These are phyloP conservation scores for Cheilosia scutellata DNA, from an alignment of 2,888 invertebrate species.

Conservation along the genomic window DNA sequence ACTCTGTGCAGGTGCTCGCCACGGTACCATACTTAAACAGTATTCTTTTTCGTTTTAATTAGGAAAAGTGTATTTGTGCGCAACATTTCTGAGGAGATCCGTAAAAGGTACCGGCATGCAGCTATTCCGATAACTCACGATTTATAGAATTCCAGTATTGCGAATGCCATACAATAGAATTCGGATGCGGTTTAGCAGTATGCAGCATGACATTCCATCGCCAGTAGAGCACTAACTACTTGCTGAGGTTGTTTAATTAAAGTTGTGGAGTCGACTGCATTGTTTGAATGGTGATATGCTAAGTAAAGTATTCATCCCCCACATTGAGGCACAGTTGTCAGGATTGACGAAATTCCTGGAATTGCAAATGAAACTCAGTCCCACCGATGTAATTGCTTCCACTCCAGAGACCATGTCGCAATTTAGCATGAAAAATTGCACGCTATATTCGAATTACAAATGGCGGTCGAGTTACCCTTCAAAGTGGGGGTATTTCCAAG, in stretches of 20 bases:
- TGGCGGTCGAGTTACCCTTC: constrained; percentile 14
- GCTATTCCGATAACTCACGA: constrained; percentile 74
- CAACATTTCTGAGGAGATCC: constrained; percentile 57
- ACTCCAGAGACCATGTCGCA: constrained; percentile 62
- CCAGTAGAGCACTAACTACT: constrained; percentile 52
- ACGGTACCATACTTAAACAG: constrained; percentile 29
- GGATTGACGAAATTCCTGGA: constrained; percentile 56
- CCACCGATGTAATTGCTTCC: constrained; percentile 60
- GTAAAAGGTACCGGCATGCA: constrained; percentile 67
- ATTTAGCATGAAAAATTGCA: constrained; percentile 72
- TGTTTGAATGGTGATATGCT: constrained; percentile 35
- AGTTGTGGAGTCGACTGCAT: background rate
- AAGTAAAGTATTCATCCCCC: constrained; percentile 50
- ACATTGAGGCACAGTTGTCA: background rate
- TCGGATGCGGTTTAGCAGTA: constrained; percentile 43
- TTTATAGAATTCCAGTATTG: constrained; percentile 68
- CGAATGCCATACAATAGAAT: constrained; percentile 57
- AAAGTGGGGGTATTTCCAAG: constrained; percentile 41
- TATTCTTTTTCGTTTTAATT: constrained; percentile 69
- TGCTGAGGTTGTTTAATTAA: constrained; percentile 42
- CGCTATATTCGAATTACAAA: constrained; percentile 72
- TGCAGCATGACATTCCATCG: constrained; percentile 52
- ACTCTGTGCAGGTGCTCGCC: constrained; percentile 52
- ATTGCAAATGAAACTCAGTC: constrained; percentile 51
- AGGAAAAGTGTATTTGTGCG: constrained; percentile 65